Percentiles rank a stretch among this genome's conserved stretches.
These are phyloP conservation scores for Heteronetta atricapilla DNA, from an alignment of 2,113 vertebrate species.

Conservation along the genomic window DNA sequence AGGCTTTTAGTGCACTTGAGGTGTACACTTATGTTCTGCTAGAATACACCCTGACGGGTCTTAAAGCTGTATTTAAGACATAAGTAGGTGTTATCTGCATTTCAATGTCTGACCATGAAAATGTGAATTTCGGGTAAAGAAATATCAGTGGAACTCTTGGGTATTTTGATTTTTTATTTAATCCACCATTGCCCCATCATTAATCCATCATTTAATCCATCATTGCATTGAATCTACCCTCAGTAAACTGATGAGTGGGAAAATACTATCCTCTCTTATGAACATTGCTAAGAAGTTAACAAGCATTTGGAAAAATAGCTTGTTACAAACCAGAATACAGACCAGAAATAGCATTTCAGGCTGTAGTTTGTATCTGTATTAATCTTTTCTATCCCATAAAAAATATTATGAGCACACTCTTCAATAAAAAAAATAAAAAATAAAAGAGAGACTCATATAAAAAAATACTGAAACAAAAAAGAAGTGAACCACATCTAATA, in stretches of 20 bases:
- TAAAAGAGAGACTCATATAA: neutral
- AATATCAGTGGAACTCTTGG: neutral
- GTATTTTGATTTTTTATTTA: neutral
- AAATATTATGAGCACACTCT: neutral
- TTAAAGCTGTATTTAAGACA: neutral
- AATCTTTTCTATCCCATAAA: neutral
- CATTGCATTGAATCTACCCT: neutral
- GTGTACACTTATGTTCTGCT: neutral
- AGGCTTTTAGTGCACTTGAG: neutral
- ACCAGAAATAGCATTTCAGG: neutral
- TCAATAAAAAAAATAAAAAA: neutral
- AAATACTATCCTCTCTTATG: neutral
- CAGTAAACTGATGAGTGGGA: neutral
- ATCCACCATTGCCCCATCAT: neutral
- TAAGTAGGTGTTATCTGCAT: neutral
- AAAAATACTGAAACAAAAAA: neutral
- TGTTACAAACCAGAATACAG: no score
- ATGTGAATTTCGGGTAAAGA: neutral
- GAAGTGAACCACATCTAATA: neutral
- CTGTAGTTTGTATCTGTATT: neutral
- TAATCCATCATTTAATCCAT: neutral
- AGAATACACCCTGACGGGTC: neutral
- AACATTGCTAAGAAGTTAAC: neutral
- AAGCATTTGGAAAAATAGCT: neutral
- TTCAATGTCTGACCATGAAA: neutral